phyloP scores from a whole-genome alignment of 2,797 vertebrate species.

The Cynodonichthys magdalenae region DNA sequence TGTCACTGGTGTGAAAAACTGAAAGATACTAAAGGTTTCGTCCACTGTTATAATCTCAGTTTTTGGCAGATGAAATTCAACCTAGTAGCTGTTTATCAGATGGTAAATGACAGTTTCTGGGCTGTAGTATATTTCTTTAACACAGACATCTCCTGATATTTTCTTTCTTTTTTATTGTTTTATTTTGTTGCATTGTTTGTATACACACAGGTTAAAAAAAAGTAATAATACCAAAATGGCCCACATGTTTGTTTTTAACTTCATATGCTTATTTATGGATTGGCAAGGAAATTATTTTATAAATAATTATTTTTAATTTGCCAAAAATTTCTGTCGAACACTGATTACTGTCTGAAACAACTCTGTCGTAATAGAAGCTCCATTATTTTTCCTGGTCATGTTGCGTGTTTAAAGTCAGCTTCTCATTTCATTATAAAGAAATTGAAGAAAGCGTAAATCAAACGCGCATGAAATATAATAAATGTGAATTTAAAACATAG shows the following conservation, averaged over 20 bases:
- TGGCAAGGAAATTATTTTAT: conserved; percentile 34
- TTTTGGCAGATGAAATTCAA: conserved; percentile 23
- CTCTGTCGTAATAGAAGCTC: conserved; percentile 5
- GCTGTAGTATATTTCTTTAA: conserved; percentile 22
- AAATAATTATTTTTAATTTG: conserved; percentile 28
- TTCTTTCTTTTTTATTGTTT: conserved; percentile 30
- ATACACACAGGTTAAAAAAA: conserved; percentile 16
- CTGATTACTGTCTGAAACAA: conserved; percentile 34
- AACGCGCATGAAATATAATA: background rate
- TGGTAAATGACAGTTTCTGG: conserved; percentile 41
- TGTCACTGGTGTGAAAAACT: conserved; percentile 42
- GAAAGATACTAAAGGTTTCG: conserved; percentile 26
- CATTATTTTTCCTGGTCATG: conserved; percentile 4
- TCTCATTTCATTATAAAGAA: background rate
- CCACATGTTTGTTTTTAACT: conserved; percentile 34
- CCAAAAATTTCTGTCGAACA: conserved; percentile 47
- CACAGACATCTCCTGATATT: background rate
- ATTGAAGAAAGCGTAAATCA: background rate
- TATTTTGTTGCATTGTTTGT: conserved; percentile 31
- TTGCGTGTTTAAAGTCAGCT: conserved; percentile 13
- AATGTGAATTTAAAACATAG: background rate
- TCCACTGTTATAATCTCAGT: conserved; percentile 26
- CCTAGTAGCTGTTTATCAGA: conserved; percentile 30
- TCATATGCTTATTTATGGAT: conserved; percentile 28
- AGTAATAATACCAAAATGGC: background rate